Evolutionary conservation across 2,113 vertebrate genomes (phyloP).

Genomic region (Myocastor coypus): DNA sequence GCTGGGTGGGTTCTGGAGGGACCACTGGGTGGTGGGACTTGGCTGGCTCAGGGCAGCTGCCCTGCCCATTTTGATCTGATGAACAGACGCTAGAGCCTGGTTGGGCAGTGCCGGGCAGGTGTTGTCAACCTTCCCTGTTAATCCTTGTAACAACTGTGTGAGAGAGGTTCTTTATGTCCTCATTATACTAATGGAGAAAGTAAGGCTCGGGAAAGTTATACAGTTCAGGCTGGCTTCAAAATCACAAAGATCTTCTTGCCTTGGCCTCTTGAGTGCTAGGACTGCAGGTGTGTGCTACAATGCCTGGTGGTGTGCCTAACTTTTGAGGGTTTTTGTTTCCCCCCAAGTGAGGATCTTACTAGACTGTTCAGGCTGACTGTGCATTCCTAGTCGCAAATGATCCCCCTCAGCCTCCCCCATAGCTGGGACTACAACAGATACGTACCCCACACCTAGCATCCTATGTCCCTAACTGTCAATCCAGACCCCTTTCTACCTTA

Average conservation of each 20-base stretch:
- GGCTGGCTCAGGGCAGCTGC: not conserved
- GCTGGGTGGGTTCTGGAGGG: not conserved
- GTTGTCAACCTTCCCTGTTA: not conserved
- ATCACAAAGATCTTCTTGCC: not conserved
- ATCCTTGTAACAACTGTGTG: not conserved
- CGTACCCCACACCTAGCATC: not conserved
- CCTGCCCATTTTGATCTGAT: not conserved
- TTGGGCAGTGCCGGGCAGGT: not conserved
- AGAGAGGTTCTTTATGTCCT: not conserved
- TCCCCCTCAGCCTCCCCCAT: not conserved
- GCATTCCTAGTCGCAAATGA: not conserved
- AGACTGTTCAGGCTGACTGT: not conserved
- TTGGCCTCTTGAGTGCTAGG: not conserved
- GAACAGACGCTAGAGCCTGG: not conserved
- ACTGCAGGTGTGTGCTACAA: not conserved
- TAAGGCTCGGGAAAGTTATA: not conserved
- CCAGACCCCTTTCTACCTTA: not conserved
- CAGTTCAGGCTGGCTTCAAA: not conserved
- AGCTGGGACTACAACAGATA: not conserved
- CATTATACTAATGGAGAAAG: conserved; percentile 1
- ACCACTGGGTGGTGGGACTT: not conserved
- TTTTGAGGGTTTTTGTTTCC: not conserved
- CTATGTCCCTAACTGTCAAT: not conserved
- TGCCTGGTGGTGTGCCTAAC: not conserved
- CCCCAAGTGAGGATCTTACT: not conserved